These are phyloP conservation scores for Centropus unirufus DNA, from an alignment of 2,113 vertebrate species.

Conservation along the genomic window DNA sequence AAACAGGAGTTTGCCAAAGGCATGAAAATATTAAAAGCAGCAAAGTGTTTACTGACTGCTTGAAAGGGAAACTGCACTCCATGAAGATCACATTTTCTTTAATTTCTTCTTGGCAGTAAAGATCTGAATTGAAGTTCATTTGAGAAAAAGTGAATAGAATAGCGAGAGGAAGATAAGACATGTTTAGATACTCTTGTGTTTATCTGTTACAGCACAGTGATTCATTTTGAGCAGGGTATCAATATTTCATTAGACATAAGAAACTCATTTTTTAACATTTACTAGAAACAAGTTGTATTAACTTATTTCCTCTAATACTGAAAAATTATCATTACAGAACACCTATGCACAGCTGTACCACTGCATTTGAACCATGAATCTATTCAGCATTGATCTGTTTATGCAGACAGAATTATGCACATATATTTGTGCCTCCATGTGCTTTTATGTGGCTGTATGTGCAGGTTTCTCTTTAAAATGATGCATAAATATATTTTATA, in stretches of 20 bases:
- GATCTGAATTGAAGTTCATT: background rate
- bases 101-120: constrained; percentile 4
- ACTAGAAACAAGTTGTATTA: background rate
- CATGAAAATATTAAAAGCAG: constrained; percentile 1
- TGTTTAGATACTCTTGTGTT: background rate
- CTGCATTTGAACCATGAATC: background rate
- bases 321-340: background rate
- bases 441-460: background rate
- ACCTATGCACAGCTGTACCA: background rate
- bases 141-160: background rate
- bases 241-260: background rate
- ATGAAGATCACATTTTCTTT: background rate
- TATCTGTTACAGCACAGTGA: background rate
- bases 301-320: background rate
- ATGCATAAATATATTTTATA: background rate
- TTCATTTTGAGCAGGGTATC: background rate
- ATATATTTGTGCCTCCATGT: background rate
- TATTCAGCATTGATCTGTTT: background rate
- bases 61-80: background rate
- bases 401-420: background rate
- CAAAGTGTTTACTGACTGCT: background rate
- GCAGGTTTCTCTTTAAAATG: background rate
- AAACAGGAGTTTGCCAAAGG: constrained; percentile 12
- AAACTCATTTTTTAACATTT: background rate
- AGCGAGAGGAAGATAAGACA: background rate